Evolutionary conservation across 2,888 invertebrate genomes (phyloP), one percentile per base, ranked within the genome.

Genomic region (Scaptomyza flava): DNA sequence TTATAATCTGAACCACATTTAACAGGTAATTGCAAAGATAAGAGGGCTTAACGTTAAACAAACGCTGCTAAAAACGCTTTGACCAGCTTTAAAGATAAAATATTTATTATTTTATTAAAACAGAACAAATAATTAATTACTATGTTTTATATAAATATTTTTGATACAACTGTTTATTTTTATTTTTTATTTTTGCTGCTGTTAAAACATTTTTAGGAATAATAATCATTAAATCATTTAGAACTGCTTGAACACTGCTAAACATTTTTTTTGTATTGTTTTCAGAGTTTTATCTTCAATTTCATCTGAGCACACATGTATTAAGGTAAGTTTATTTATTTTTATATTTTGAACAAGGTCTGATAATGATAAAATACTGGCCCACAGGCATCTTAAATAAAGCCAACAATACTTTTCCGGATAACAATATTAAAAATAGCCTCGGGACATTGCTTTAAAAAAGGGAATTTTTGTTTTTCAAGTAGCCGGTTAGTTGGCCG

Each of bases 371-470:
- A 30, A 52, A 8, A 6, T 38, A 52, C 12, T 42, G 17, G 12
- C 7, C 31, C 63, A 14, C 5, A 20, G 45, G 27, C 46, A 12
- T 20, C 27, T 31, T 50, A 43, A 20, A 14, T 30, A 56, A 23
- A 27, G 11, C 48, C 30, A 50, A 34, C 20, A 41, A 46, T 17
- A 42, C 17, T 56, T 42, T 52, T n/a, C 23, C 34, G 8, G 23
- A 68, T 46, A 43, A 38, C 48, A 53, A 42, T 31, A 41, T 9
- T 17, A 1, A 38, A 51, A 27, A 12, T 34, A 17, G 27, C 46
- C 50, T 14, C 12, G 14, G 34, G 33, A 42, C 20, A 20, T 41
- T 54, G 36, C 9, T 7, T 11, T 17, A 38, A 31, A 36, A 46
- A 6, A 9, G 4, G 14, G 14, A 23, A 27, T 34, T 42, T 20